Conservation (phyloP, 2,113 vertebrate genomes). For the Neogale vison region DNA sequence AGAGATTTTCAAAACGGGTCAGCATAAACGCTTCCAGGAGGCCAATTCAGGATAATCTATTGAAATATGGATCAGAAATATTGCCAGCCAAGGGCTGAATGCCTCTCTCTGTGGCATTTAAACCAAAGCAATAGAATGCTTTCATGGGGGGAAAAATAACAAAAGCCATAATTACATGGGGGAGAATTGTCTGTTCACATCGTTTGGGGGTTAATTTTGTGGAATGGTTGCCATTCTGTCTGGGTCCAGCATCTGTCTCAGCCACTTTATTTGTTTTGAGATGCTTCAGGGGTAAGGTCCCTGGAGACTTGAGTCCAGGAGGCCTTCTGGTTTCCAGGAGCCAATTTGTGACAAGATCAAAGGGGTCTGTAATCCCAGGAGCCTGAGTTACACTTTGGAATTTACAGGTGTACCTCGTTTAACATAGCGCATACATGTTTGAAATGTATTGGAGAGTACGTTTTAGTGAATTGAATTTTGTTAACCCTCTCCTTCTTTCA, state of each 20-base stretch:
- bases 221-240: slow-evolving; percentile 75
- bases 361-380: slow-evolving; percentile 40
- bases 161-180: slow-evolving; percentile 62
- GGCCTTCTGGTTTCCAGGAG: slow-evolving; percentile 72
- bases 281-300: slow-evolving; percentile 67
- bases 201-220: slow-evolving; percentile 70
- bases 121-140: slow-evolving; percentile 52
- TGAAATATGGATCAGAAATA: slow-evolving; percentile 52
- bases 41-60: slow-evolving; percentile 75
- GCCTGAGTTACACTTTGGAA: slow-evolving; percentile 63
- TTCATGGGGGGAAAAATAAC: slow-evolving; percentile 41
- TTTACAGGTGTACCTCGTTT: slow-evolving; percentile 62
- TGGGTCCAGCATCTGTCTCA: slow-evolving; percentile 63
- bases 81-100: slow-evolving; percentile 59
- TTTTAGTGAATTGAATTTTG: slow-evolving; percentile 46
- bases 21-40: slow-evolving; percentile 74
- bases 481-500: neutral
- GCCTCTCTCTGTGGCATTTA: slow-evolving; percentile 57
- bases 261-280: slow-evolving; percentile 71
- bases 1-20: slow-evolving; percentile 75
- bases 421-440: slow-evolving; percentile 3
- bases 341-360: slow-evolving; percentile 76
- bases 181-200: slow-evolving; percentile 60
- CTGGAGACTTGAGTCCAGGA: slow-evolving; percentile 59
- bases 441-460: slow-evolving; percentile 37